Evolutionary conservation across 2,113 vertebrate species (phyloP), one percentile per base, ranked within the genome.

Genomic region (Ceyx melanurus): DNA sequence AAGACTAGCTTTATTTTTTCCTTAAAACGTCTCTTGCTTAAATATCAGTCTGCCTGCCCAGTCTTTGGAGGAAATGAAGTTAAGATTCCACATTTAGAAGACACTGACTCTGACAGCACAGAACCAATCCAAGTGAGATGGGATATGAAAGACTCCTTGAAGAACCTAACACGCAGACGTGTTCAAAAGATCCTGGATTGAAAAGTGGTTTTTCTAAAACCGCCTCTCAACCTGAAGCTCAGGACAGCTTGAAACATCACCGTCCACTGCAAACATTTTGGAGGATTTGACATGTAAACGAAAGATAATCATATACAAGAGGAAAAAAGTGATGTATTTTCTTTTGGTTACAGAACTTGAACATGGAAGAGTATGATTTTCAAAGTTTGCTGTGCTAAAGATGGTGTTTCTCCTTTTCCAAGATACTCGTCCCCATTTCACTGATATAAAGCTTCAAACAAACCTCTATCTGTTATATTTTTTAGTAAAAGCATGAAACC

Each of bases 131-230:
- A 45, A 48, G 22, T 57, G 56, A 83, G 50, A 54, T 25, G 18
- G 15, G 46, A 53, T 48, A 12, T 50, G 42, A 46, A 75, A 40
- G 35, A 33, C 33, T 73, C 57, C 26, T 37, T 57, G 50, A 58
- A 73, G 40, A 86, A 78, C 1, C 2, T 61, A 73, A 65, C 62
- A 48, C 5, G 20, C 1, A 46, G 10, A n/a, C 0, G 0, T 56
- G 48, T 42, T 72, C 6, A 20, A 57, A 82, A 51, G 21, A 75
- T 6, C 8, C 10, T 46, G 19, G 25, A 48, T 35, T 89, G 67
- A 75, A 76, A 79, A 83, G 50, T n/a, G 12, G 8, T 77, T 70
- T 83, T 37, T 77, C 29, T 64, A 88, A 92, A 83, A 40, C 51
- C 58, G 45, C 26, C 13, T 83, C 42, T 48, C 29, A 76, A 2